A percentile compares a stretch with the other conserved stretches of the same genome.
These are phyloP conservation scores for Patella depressa DNA, from an alignment of 2,888 invertebrate species.

Conservation along the genomic window DNA sequence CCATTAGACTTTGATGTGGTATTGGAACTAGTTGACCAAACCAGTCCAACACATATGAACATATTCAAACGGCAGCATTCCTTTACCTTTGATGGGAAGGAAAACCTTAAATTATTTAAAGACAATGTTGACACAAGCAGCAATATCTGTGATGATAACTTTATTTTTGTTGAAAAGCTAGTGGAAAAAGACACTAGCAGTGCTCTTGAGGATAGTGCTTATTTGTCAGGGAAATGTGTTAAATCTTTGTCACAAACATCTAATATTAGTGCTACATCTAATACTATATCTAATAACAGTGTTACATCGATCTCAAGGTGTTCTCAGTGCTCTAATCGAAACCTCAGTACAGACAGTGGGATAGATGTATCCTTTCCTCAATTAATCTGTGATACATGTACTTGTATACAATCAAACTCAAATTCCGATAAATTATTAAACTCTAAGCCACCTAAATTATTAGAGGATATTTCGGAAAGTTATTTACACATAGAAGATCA, in stretches of 20 bases:
- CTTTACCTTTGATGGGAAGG: background rate
- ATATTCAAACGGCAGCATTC: conserved; percentile 3
- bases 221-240: too few relatives aligned
- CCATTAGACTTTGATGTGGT: conserved; percentile 33
- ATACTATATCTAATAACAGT: too few relatives aligned
- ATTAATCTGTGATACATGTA: conserved; percentile 31
- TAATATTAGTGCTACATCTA: too few relatives aligned
- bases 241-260: too few relatives aligned
- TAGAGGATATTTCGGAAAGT: background rate
- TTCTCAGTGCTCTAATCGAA: conserved; percentile 17
- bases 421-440: background rate
- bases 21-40: conserved; percentile 24
- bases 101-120: background rate
- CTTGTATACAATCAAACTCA: conserved; percentile 10
- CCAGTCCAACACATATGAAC: background rate
- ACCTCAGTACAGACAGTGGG: conserved; percentile 33
- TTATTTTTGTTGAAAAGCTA: too few relatives aligned
- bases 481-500: background rate
- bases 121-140: background rate
- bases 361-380: conserved; percentile 26
- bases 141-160: background rate
- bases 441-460: background rate
- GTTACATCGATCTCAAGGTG: background rate
- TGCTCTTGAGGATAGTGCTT: too few relatives aligned
- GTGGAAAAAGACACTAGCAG: too few relatives aligned